These are phyloP conservation scores for Yponomeuta evonymella DNA, from an alignment of 2,888 invertebrate species.

Conservation along the genomic window DNA sequence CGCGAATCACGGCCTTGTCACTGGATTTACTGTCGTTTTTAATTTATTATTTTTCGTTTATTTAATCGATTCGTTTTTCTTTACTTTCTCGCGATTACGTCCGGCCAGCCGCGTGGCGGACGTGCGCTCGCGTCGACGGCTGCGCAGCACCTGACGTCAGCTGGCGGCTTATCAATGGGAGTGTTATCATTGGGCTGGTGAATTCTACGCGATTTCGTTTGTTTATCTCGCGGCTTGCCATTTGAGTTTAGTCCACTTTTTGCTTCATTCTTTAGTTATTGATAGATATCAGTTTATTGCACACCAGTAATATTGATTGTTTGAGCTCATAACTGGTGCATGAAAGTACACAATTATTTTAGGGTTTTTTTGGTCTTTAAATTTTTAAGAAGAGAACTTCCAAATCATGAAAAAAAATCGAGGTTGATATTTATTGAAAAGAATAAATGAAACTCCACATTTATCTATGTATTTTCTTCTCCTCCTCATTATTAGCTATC, in stretches of 20 bases:
- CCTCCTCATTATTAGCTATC: no score
- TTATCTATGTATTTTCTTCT: no score
- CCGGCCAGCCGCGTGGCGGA: slow-evolving; percentile 36
- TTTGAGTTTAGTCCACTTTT: neutral
- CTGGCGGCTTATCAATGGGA: slow-evolving; percentile 48
- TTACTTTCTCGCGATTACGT: slow-evolving; percentile 15
- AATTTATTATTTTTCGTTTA: neutral
- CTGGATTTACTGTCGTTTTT: neutral
- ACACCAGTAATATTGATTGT: no score
- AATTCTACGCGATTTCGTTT: slow-evolving; percentile 25
- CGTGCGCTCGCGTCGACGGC: slow-evolving; percentile 55
- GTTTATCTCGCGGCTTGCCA: neutral
- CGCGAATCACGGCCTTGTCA: neutral
- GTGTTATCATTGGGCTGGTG: slow-evolving; percentile 45
- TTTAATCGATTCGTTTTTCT: neutral
- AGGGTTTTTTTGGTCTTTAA: no score
- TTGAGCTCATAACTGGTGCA: no score
- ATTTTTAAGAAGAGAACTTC: no score
- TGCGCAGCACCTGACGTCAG: slow-evolving; percentile 49
- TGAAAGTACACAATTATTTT: no score
- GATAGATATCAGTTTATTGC: no score
- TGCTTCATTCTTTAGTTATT: no score
- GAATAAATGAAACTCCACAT: no score
- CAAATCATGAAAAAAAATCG: no score
- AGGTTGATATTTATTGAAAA: no score